Evolutionary conservation across 2,888 invertebrate genomes (phyloP).

Genomic region (Pomacea canaliculata): DNA sequence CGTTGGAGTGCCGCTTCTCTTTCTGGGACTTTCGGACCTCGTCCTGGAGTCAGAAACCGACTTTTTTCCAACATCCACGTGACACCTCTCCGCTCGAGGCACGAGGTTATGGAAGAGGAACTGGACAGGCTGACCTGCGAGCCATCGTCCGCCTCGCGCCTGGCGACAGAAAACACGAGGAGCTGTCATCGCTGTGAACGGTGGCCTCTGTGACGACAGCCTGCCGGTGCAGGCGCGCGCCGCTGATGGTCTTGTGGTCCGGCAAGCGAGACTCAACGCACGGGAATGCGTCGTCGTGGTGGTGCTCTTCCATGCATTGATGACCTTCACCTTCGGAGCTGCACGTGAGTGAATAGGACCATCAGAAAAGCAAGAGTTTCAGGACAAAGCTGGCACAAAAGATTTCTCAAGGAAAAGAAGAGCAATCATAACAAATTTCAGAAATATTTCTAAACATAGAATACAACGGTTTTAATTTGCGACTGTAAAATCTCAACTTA

Average conservation of each 20-base stretch:
- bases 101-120: not conserved
- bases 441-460: too few relatives aligned
- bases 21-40: not conserved
- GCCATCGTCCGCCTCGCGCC: not conserved
- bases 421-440: too few relatives aligned
- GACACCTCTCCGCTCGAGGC: not conserved
- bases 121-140: constrained; percentile 11
- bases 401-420: too few relatives aligned
- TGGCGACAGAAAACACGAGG: not conserved
- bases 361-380: too few relatives aligned
- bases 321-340: too few relatives aligned
- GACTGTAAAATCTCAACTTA: too few relatives aligned
- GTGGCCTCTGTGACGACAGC: not conserved
- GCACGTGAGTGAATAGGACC: too few relatives aligned
- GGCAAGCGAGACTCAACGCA: not conserved
- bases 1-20: not conserved
- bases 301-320: constrained; percentile 2
- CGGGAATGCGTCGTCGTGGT: not conserved
- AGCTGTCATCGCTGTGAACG: constrained; percentile 1
- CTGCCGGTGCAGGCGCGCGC: not conserved
- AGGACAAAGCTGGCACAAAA: too few relatives aligned
- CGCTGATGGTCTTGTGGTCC: not conserved
- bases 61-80: not conserved
- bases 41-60: not conserved
- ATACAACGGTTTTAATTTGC: too few relatives aligned